These are phyloP conservation scores for Sesia bembeciformis DNA, from an alignment of 2,888 invertebrate genomes.

Conservation along the genomic window DNA sequence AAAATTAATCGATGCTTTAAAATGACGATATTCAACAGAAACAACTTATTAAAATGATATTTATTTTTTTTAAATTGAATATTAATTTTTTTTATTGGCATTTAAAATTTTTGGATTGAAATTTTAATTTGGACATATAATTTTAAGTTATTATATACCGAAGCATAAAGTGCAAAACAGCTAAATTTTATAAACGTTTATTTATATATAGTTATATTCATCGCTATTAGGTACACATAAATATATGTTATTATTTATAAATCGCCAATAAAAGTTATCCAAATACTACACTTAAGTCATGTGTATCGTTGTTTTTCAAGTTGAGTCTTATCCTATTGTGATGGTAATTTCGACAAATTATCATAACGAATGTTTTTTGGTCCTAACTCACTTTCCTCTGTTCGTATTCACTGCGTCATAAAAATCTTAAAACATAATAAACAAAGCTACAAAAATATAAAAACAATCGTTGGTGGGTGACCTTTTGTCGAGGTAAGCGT, in stretches of 20 bases:
- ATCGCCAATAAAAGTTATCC: conserved; percentile 40
- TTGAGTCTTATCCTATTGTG: conserved; percentile 56
- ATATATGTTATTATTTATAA: conserved; percentile 6
- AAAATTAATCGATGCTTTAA: too few relatives aligned
- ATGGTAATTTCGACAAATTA: conserved; percentile 52
- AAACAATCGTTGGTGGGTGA: conserved; percentile 45
- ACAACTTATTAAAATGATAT: too few relatives aligned
- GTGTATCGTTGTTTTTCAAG: conserved; percentile 58
- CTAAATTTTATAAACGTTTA: not conserved
- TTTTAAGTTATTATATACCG: too few relatives aligned
- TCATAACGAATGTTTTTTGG: conserved; percentile 41
- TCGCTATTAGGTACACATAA: not conserved
- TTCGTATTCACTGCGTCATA: conserved; percentile 29
- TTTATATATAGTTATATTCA: not conserved
- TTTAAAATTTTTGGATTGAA: too few relatives aligned
- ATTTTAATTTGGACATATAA: too few relatives aligned
- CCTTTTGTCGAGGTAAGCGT: conserved; percentile 47
- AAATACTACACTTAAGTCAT: conserved; percentile 36
- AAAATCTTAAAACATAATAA: conserved; percentile 28
- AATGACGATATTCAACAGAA: too few relatives aligned
- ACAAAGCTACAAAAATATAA: conserved; percentile 54
- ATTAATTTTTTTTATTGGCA: too few relatives aligned
- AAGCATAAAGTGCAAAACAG: too few relatives aligned
- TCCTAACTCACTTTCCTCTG: conserved; percentile 50
- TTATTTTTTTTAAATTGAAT: too few relatives aligned